A percentile compares a stretch with the other conserved stretches of the same genome.
phyloP scores from a whole-genome alignment of 2,888 invertebrate genomes.

The Zygothrica quintamaculata region DNA sequence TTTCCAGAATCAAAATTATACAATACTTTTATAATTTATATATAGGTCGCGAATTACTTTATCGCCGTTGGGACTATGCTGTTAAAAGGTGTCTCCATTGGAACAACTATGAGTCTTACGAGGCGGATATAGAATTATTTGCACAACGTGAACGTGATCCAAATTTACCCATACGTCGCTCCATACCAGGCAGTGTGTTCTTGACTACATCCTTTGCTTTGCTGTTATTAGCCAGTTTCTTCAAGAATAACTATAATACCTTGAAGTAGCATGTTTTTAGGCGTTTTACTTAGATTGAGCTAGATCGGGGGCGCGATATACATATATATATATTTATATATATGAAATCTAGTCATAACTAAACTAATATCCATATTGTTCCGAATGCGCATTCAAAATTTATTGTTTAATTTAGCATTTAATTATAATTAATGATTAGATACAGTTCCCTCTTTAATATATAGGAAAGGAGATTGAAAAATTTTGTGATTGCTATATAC shows the following conservation, averaged over 20 bases:
- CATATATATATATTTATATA: no score
- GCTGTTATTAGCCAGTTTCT: slow-evolving; percentile 80
- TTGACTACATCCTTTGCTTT: slow-evolving; percentile 83
- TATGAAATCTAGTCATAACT: slow-evolving; percentile 61
- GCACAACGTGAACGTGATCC: slow-evolving; percentile 83
- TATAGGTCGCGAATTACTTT: slow-evolving; percentile 91
- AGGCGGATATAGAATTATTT: slow-evolving; percentile 82
- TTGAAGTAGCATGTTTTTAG: slow-evolving; percentile 35
- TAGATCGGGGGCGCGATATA: background rate
- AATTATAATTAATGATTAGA: slow-evolving; percentile 41
- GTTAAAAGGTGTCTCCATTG: slow-evolving; percentile 93
- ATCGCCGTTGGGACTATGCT: slow-evolving; percentile 94
- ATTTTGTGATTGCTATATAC: slow-evolving; percentile 66
- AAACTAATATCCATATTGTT: slow-evolving; percentile 36
- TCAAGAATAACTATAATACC: slow-evolving; percentile 66
- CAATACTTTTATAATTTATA: background rate
- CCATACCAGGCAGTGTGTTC: slow-evolving; percentile 84
- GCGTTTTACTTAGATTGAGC: background rate
- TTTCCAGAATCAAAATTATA: no score
- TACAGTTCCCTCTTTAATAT: slow-evolving; percentile 34
- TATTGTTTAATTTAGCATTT: slow-evolving; percentile 56
- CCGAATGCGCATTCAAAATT: slow-evolving; percentile 63
- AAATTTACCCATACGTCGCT: slow-evolving; percentile 80
- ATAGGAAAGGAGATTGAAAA: slow-evolving; percentile 44
- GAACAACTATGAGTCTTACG: slow-evolving; percentile 86